Percentiles rank a stretch among this genome's conserved stretches.
phyloP scores from a whole-genome alignment of 2,113 vertebrate genomes.

The Ariopsis seemanni region DNA sequence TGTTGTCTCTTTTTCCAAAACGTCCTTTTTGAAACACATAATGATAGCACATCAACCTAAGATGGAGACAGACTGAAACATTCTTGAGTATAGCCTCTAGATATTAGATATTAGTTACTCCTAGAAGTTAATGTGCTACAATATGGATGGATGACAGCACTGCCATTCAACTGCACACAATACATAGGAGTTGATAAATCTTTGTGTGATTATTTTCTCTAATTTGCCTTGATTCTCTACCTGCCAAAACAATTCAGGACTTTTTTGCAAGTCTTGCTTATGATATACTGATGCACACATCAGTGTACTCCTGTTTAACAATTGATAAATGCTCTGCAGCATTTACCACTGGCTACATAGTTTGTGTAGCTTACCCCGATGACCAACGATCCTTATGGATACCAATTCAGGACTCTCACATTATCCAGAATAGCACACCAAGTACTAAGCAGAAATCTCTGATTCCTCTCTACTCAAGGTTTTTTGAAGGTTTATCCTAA shows the following conservation, averaged over 20 bases:
- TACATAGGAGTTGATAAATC: background rate
- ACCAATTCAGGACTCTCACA: slow-evolving; percentile 21
- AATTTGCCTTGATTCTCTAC: slow-evolving; percentile 5
- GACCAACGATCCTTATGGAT: background rate
- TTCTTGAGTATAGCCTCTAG: background rate
- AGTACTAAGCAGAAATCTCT: background rate
- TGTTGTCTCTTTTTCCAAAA: slow-evolving; percentile 21
- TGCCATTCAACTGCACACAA: slow-evolving; percentile 29
- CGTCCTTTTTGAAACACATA: slow-evolving; percentile 1
- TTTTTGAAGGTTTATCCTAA: slow-evolving; percentile 33
- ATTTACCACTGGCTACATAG: background rate
- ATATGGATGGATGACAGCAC: slow-evolving; percentile 23
- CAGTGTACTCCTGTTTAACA: slow-evolving; percentile 25
- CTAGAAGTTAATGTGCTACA: background rate
- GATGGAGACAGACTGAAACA: background rate
- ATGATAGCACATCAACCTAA: slow-evolving; percentile 3
- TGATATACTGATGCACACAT: background rate
- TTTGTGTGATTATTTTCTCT: slow-evolving; percentile 5
- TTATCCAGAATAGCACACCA: slow-evolving; percentile 14
- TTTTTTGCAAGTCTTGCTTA: slow-evolving; percentile 27
- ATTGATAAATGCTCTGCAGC: slow-evolving; percentile 27
- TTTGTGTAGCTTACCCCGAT: background rate
- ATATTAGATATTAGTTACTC: background rate
- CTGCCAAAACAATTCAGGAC: slow-evolving; percentile 36
- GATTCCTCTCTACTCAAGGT: slow-evolving; percentile 22